Conservation (phyloP, 2,113 vertebrate species). For the Phyllostomus hastatus region DNA sequence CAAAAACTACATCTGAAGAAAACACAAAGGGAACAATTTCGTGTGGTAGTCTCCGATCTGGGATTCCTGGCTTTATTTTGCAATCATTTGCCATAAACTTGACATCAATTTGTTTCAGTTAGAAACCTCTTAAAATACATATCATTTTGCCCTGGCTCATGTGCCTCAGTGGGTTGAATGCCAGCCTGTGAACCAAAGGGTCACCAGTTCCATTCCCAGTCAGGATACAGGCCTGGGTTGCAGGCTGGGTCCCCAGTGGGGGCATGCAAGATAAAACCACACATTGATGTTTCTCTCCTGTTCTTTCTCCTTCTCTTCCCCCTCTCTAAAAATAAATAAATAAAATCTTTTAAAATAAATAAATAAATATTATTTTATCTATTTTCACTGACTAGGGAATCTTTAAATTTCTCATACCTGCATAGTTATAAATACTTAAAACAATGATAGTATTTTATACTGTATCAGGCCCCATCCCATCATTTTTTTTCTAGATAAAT, state of each 20-base stretch:
- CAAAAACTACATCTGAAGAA: background rate
- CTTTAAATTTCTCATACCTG: background rate
- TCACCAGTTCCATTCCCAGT: too few relatives aligned
- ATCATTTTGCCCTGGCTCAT: background rate
- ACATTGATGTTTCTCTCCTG: too few relatives aligned
- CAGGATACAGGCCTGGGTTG: too few relatives aligned
- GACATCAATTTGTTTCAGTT: background rate
- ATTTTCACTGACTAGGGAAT: background rate
- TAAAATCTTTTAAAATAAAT: too few relatives aligned
- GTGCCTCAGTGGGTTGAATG: too few relatives aligned
- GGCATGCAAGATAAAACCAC: too few relatives aligned
- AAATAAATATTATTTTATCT: background rate
- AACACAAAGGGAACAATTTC: background rate
- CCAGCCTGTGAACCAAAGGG: too few relatives aligned
- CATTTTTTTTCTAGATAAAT: background rate
- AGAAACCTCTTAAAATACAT: constrained; percentile 3
- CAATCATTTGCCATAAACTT: background rate
- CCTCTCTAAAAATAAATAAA: too few relatives aligned
- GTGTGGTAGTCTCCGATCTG: background rate
- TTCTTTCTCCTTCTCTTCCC: too few relatives aligned
- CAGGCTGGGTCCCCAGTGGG: too few relatives aligned
- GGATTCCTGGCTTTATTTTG: background rate
- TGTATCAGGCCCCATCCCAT: background rate
- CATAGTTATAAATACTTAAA: background rate
- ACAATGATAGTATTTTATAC: background rate